phyloP scores from a whole-genome alignment of 2,797 vertebrate genomes.

The Eutrigla gurnardus region DNA sequence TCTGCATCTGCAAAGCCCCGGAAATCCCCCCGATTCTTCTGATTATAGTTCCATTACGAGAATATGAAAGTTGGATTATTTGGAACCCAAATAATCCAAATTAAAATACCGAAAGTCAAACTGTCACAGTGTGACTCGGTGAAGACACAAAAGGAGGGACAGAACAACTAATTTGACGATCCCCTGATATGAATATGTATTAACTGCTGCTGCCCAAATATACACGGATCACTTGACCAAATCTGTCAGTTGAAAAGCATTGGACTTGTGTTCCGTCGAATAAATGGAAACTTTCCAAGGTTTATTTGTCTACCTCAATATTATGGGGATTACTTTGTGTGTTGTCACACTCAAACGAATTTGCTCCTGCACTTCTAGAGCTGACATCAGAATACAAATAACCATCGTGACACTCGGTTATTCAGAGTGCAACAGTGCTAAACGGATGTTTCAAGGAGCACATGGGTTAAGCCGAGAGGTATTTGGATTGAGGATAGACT shows the following conservation, averaged over 20 bases:
- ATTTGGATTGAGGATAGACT: slow-evolving; percentile 62
- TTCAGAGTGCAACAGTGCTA: slow-evolving; percentile 16
- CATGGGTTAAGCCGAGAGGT: slow-evolving; percentile 45
- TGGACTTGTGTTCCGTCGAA: slow-evolving; percentile 40
- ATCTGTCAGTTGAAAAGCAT: slow-evolving; percentile 28
- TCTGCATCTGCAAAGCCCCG: slow-evolving; percentile 53
- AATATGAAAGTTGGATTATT: slow-evolving; percentile 56
- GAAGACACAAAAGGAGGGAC: neutral
- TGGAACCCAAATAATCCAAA: no score
- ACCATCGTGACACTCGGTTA: neutral
- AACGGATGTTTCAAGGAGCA: slow-evolving; percentile 30
- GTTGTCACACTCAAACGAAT: slow-evolving; percentile 27
- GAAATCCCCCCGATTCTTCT: slow-evolving; percentile 31
- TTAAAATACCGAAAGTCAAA: no score
- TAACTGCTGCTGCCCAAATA: slow-evolving; percentile 45
- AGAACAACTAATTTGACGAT: slow-evolving; percentile 33
- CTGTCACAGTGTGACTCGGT: slow-evolving; percentile 7
- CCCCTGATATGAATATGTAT: slow-evolving; percentile 60
- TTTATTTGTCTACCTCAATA: slow-evolving; percentile 30
- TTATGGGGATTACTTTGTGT: slow-evolving; percentile 11
- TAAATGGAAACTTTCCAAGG: slow-evolving; percentile 23
- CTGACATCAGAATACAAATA: slow-evolving; percentile 36
- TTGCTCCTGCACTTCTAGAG: slow-evolving; percentile 32
- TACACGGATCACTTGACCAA: slow-evolving; percentile 42
- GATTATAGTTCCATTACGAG: slow-evolving; percentile 58